Percentiles rank a stretch among this genome's conserved stretches.
Evolutionary conservation across 92 coral and sea anemone species (phyloP).

Genomic region (Porites divaricata): DNA sequence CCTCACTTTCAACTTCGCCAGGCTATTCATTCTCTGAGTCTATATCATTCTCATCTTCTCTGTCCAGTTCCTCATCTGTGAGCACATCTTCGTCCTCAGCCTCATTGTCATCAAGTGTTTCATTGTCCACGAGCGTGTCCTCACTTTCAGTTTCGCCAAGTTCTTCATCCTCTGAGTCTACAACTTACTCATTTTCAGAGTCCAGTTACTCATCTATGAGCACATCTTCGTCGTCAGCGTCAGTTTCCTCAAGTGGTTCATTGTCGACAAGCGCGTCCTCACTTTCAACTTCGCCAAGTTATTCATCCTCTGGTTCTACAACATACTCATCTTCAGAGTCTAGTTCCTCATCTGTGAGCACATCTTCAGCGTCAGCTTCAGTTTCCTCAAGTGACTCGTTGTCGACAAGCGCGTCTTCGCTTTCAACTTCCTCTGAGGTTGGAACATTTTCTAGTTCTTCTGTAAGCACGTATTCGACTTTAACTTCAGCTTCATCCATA

Average conservation of each 20-base stretch:
- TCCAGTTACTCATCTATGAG: neutral
- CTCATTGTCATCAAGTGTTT: neutral
- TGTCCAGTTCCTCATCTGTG: neutral
- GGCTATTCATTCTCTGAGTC: no score
- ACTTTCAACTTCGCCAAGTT: neutral
- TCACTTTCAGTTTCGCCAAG: neutral
- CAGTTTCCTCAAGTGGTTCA: neutral
- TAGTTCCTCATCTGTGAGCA: neutral
- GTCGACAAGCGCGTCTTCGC: neutral
- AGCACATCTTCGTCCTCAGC: neutral
- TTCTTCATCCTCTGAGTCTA: neutral
- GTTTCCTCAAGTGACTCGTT: neutral
- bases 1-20: neutral
- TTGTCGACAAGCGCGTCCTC: neutral
- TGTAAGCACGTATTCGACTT: neutral
- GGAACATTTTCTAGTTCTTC: neutral
- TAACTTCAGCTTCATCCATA: neutral
- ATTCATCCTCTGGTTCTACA: neutral
- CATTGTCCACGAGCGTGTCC: neutral
- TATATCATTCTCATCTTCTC: no score
- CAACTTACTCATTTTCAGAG: neutral
- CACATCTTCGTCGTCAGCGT: neutral
- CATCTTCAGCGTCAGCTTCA: neutral
- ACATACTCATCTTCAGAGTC: neutral
- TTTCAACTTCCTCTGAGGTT: neutral